Base-by-base conservation (phyloP, 1,140 invertebrate genomes). In the Drosophila grimshawi region DNA sequence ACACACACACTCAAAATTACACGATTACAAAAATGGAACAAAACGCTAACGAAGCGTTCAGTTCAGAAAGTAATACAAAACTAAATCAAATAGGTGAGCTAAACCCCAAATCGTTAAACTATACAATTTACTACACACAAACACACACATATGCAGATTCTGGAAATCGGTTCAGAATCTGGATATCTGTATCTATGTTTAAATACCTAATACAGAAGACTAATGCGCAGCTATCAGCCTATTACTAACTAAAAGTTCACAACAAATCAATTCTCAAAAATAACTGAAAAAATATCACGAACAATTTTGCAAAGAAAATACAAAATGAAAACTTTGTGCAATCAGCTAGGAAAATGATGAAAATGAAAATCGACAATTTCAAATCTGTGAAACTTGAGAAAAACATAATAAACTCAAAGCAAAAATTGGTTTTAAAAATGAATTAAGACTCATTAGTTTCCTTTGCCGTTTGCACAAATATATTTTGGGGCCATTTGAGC, bases 61-160 rank as follows among this genome's bases (percentile, higher is more conserved):
- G 64, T 81, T 77, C 76, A 64, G 78, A 74, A 85, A 76, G 60
- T 74, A 78, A 82, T 70, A 73, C 70, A 81, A 76, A 66, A 60
- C 66, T 55, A 57, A 71, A 81, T 66, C 71, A 80, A 78, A 86
- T 92, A 92, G 91, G 91, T 92, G 91, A 92, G 91, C 91, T 92
- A 92, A 92, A 91, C 91, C 91, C 91, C 91, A 91, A 92, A 91
- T 91, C 90, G 85, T 92, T 79, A 85, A 67, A 89, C 76, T 75
- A 65, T 88, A 86, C 82, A 64, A 86, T 80, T 77, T 74, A 76
- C 63, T 62, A 64, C 52, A 78, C 59, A 80, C 65, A 74, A 55
- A 67, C 63, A 72, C 59, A 68, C 35, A 62, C 41, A 37, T 29
- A 57, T 8, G 33, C 11, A 48, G 8, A 32, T 30, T n/a, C 41